Evolutionary conservation across 2,888 invertebrate species (phyloP).

Genomic region (Eugnorisma glareosa): DNA sequence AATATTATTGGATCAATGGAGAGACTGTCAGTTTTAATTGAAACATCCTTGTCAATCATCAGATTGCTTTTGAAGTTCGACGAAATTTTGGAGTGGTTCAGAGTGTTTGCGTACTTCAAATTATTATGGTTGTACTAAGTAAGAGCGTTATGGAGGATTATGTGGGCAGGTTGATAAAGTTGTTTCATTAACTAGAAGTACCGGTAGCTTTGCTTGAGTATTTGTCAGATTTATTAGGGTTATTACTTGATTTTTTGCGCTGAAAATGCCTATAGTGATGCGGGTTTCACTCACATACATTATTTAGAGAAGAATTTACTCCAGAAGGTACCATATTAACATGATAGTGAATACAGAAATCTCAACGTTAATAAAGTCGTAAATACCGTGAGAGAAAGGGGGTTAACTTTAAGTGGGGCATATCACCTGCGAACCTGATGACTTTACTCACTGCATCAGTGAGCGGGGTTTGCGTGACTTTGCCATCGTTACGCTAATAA

Average conservation of each 20-base stretch:
- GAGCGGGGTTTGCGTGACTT: too few species aligned
- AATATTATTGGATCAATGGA: conserved; percentile 78
- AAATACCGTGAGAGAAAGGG: not conserved
- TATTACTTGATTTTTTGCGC: not conserved
- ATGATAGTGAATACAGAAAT: not conserved
- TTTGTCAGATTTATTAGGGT: not conserved
- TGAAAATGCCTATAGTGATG: not conserved
- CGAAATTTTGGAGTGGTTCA: conserved; percentile 51
- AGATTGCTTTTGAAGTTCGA: conserved; percentile 61
- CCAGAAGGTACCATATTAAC: not conserved
- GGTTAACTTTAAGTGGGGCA: too few species aligned
- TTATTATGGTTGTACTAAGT: conserved; percentile 32
- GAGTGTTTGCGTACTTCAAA: conserved; percentile 41
- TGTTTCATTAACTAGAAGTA: conserved; percentile 5
- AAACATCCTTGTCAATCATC: conserved; percentile 74
- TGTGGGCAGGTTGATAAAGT: conserved; percentile 32
- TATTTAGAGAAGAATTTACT: not conserved
- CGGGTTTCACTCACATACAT: not conserved
- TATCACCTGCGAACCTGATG: too few species aligned
- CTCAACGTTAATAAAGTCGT: not conserved
- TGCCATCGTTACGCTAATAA: too few species aligned
- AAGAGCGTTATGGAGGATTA: conserved; percentile 32
- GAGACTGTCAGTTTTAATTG: conserved; percentile 82
- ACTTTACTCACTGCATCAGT: too few species aligned
- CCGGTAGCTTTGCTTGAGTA: not conserved